Evolutionary conservation across 2,113 vertebrate genomes (phyloP), one percentile per base, ranked within the genome.

Genomic region (Acrocephalus arundinaceus): DNA sequence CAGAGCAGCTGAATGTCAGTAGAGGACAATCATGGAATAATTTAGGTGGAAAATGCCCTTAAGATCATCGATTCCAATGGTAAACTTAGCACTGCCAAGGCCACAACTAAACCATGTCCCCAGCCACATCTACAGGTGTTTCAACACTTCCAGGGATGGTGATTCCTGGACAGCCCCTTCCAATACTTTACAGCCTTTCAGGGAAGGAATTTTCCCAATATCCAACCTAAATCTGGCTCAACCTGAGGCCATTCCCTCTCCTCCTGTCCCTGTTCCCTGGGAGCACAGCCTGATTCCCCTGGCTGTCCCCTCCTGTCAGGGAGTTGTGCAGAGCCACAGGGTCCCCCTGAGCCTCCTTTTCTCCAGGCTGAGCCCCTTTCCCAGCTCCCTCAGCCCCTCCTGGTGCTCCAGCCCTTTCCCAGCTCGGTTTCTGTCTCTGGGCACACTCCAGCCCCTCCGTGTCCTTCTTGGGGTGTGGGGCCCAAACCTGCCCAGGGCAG

Each of bases 281-380:
- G 7, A 70, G 71, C 31, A 83, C 12, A 71, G 11, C 35, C n/a
- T 0, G 0, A 30, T 7, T 3, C 30, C n/a, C 33, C 14, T 1
- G 0, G 8, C 63, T 45, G 63, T 15, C 37, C 21, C 39, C 85
- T 71, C 74, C 74, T 78, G 66, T 6, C 85, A 78, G 65, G 65
- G 39, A 46, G 15, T 1, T 61, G 39, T 54, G 46, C 28, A 62
- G 57, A 71, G 63, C 5, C 37, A 59, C 4, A 33, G 23, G 46
- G 46, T 3, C 31, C 65, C n/a, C 46, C 23, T 39, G 63, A 78
- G 46, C 39, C 55, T 39, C 23, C 55, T 76, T 25, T 85, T 2
- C 52, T 49, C 61, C 61, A 58, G 83, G 35, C 24, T 70, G 9
- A 61, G 39, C 55, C 39, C 28, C 39, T 76, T 30, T 10, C 10